Evolutionary conservation across 2,113 vertebrate genomes (phyloP).

Genomic region (Plecturocebus donacophilus): DNA sequence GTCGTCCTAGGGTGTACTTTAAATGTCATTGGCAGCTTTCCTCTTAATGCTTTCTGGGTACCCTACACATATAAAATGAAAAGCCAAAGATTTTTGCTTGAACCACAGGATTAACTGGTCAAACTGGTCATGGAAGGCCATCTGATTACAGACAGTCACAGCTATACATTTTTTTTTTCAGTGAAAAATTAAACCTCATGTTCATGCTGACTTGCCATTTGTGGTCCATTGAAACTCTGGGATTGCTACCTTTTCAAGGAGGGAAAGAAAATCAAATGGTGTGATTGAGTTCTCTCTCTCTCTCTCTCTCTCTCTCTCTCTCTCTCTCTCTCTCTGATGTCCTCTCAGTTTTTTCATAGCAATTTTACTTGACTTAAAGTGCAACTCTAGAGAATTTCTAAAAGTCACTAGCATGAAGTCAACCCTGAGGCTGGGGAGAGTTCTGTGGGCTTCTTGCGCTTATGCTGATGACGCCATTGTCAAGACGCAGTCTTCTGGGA

Average conservation of each 20-base stretch:
- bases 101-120: not conserved
- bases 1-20: not conserved
- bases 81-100: not conserved
- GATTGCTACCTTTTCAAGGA: not conserved
- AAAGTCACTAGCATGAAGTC: not conserved
- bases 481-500: not conserved
- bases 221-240: not conserved
- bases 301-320: not conserved
- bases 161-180: not conserved
- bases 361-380: not conserved
- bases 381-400: not conserved
- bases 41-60: not conserved
- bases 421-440: not conserved
- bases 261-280: not conserved
- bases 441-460: not conserved
- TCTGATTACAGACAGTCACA: not conserved
- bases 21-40: not conserved
- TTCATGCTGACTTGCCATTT: accelerated
- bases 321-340: not conserved
- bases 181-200: accelerated
- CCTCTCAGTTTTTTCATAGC: not conserved
- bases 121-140: not conserved
- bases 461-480: not conserved
- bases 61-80: not conserved
- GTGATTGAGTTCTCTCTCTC: not conserved